Evolutionary conservation across 2,113 vertebrate genomes (phyloP).

Genomic region (Seriola aureovittata): DNA sequence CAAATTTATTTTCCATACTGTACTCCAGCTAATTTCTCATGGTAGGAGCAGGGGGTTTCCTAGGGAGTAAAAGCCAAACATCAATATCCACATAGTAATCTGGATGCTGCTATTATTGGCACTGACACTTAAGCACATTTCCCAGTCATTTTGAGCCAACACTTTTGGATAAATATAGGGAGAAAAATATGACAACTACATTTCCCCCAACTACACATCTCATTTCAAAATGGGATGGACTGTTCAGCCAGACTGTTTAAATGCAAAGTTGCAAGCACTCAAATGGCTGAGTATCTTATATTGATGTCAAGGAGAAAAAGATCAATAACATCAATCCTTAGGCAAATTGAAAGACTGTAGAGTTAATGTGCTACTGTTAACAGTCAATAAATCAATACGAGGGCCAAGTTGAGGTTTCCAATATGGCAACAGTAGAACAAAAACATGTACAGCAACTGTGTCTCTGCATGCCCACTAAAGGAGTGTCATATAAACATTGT

Average conservation of each 20-base stretch:
- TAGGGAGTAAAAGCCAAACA: not conserved
- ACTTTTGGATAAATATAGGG: not conserved
- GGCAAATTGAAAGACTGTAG: conserved; percentile 19
- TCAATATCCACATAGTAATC: not conserved
- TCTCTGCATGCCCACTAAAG: conserved; percentile 22
- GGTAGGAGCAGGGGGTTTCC: not conserved
- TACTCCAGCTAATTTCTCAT: not conserved
- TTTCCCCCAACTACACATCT: not conserved
- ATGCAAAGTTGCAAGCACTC: not conserved
- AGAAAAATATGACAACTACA: not conserved
- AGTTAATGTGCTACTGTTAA: conserved; percentile 48
- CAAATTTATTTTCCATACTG: not conserved
- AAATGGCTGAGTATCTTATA: not conserved
- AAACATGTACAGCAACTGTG: not conserved
- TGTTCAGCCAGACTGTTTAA: not conserved
- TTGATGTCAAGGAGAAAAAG: conserved; percentile 2
- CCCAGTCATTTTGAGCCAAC: not conserved
- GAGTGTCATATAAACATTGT: conserved; percentile 5
- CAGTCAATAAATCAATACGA: conserved; percentile 53
- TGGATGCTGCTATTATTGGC: not conserved
- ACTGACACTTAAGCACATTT: not conserved
- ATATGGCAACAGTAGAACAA: conserved; percentile 13
- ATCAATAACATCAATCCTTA: conserved; percentile 48
- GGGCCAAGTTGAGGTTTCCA: conserved; percentile 7
- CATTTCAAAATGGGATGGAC: not conserved